Evolutionary conservation across 2,888 invertebrate species (phyloP), one percentile per base, ranked within the genome.

Genomic region (Hedya salicella): DNA sequence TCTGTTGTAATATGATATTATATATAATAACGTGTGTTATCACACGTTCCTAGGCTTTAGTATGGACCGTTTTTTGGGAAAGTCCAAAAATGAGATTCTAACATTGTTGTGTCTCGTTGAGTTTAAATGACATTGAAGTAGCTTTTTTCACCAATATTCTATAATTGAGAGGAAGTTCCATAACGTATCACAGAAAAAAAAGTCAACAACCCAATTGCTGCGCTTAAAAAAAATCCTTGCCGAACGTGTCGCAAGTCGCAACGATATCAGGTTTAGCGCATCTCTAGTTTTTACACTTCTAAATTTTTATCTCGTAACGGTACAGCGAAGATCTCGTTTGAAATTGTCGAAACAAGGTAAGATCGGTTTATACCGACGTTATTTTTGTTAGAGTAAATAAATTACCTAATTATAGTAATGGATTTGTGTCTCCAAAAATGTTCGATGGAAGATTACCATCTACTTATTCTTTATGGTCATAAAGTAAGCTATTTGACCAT

Each of bases 301-400:
- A 75, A 73, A 74, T 76, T 74, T 71, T 81, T 81, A 78, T 81
- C 77, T 76, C 68, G 71, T 81, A 83, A 82, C 82, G 82, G 79
- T 81, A 68, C 68, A 69, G 70, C 63, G 74, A 75, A 71, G 75
- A 71, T 77, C 74, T 75, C 72, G 61, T 73, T 73, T 67, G 74
- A 74, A 71, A 71, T 71, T 71, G 72, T 69, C 73, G 66, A 61
- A 66, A 61, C 61, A 54, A 61, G 61, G 66, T 66, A 61, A 66
- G 66, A 61, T 66, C 66, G 61, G 66, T 66, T 54, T 48, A 53
- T 49, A 54, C 54, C 61, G 60, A 61, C 60, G 54, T 66, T 61
- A 60, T 66, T 61, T 59, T 42, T 36, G 21, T 40, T 30, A 21
- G 42, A 25, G 66, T 49, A 61, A 66, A 66, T 66, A 66, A 66